phyloP scores from a whole-genome alignment of 2,888 invertebrate species.

The Clivina fossor region DNA sequence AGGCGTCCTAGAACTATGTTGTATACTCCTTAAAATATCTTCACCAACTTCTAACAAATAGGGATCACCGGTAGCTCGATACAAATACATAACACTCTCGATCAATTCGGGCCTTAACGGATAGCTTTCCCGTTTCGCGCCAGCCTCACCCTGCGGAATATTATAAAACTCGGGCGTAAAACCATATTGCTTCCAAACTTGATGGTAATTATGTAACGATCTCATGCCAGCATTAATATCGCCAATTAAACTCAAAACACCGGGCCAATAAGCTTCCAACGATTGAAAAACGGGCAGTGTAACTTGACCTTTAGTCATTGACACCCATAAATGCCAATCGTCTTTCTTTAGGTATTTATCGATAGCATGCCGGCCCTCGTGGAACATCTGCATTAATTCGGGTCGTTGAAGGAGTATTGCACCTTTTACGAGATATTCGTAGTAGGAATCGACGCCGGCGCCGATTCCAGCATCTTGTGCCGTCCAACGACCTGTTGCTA shows the following conservation, averaged over 20 bases:
- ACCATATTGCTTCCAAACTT: conserved; percentile 96
- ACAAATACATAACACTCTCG: conserved; percentile 96
- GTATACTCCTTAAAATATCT: conserved; percentile 90
- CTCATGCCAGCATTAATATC: conserved; percentile 90
- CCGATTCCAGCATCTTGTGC: conserved; percentile 98
- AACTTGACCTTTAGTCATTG: conserved; percentile 95
- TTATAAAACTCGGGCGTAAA: conserved; percentile 98
- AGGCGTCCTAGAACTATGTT: conserved; percentile 86
- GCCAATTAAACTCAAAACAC: conserved; percentile 83
- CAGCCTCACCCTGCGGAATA: conserved; percentile 84
- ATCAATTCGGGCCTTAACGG: conserved; percentile 94
- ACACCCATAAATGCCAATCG: conserved; percentile 99
- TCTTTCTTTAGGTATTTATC: conserved; percentile 88
- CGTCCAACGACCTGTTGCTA: conserved; percentile 93
- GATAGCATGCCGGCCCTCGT: conserved; percentile 72
- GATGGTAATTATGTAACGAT: conserved; percentile 93
- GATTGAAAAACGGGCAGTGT: conserved; percentile 98
- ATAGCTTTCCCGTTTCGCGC: conserved; percentile 83
- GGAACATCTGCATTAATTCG: conserved; percentile 88
- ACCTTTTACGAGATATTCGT: conserved; percentile 97
- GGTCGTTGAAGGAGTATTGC: conserved; percentile 87
- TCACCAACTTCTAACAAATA: conserved; percentile 89
- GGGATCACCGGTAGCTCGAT: conserved; percentile 92
- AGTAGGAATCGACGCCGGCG: conserved; percentile 95
- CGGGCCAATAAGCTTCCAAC: conserved; percentile 98